Base-by-base conservation (phyloP, 1,140 invertebrate species). In the Drosophila bocki region DNA sequence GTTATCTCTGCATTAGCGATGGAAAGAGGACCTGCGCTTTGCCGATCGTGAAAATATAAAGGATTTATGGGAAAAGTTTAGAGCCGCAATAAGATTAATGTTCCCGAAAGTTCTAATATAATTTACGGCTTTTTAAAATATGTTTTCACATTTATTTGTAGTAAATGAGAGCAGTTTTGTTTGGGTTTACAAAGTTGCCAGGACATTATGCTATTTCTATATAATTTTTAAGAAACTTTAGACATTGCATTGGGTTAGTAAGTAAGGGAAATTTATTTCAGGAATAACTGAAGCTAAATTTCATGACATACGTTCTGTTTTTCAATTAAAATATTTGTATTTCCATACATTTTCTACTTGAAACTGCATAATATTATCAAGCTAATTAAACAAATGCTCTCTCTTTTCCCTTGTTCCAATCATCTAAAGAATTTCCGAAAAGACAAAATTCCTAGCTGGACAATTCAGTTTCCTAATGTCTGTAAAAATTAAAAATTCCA, bases 11-110 rank as follows among this genome's bases (percentile, higher is more conserved):
- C 57, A 11, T 58, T 41, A 58, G 51, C 65, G 45, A 39, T 41
- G 44, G 22, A 22, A 7, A 11, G 4, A 26, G 19, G 26, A 35
- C 8, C 15, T 22, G 39, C 33, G 44, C 37, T 44, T 8, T 35
- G 19, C 29, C 13, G 68, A 72, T 72, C 69, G 32, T 15, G 17
- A 7, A 1, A 44, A 29, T 17, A 2, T n/a, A 47, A 48, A 48
- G 67, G 61, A 69, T 69, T 69, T 69, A 69, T 67, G 47, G 19
- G 12, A 26, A 51, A 69, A 69, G 65, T 69, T 69, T 39, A 0
- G 1, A 26, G 29, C 1, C 7, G 32, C 7, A 26, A 13, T 44
- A 29, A 35, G 63, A 65, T 65, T 17, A 51, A 35, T 42, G 45
- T 37, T 26, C 19, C 17, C 8, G 1, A 41, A 64, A 64, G 39